These are phyloP conservation scores for Cremastobaeus sp. DNA, from an alignment of 2,888 invertebrate genomes.

Conservation along the genomic window DNA sequence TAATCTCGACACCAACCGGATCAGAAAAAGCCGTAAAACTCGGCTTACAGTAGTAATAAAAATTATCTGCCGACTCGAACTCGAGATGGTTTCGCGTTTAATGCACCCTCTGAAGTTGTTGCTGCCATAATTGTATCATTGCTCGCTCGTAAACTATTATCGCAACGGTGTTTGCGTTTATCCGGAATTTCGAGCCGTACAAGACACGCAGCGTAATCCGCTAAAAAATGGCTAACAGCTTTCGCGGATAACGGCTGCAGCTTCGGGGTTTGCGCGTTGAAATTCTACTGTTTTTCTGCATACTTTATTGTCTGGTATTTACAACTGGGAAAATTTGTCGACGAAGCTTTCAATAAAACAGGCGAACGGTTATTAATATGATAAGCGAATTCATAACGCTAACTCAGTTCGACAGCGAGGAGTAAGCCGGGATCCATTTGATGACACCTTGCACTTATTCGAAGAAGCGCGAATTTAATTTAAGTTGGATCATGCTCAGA, in stretches of 20 bases:
- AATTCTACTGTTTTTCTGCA: slow-evolving; percentile 2
- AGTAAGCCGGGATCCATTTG: neutral
- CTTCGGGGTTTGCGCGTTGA: too few species aligned
- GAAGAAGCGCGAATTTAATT: slow-evolving; percentile 22
- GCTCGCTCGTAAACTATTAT: slow-evolving; percentile 42
- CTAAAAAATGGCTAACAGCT: slow-evolving; percentile 13
- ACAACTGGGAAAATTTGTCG: neutral
- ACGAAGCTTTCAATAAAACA: too few species aligned
- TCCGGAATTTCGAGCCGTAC: slow-evolving; percentile 15
- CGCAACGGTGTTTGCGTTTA: slow-evolving; percentile 11
- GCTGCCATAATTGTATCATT: slow-evolving; percentile 45
- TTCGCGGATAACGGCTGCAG: neutral
- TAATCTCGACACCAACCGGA: slow-evolving; percentile 36
- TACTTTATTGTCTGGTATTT: slow-evolving; percentile 15
- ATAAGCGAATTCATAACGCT: slow-evolving; percentile 26
- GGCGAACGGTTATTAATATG: slow-evolving; percentile 19
- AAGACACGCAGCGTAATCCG: slow-evolving; percentile 5
- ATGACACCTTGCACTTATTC: neutral
- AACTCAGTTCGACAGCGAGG: slow-evolving; percentile 3
- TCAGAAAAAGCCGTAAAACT: slow-evolving; percentile 42
- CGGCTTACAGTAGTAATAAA: slow-evolving; percentile 43
- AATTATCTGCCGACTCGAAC: slow-evolving; percentile 34
- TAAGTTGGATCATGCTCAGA: slow-evolving; percentile 28
- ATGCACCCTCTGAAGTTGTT: slow-evolving; percentile 4
- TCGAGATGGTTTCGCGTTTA: slow-evolving; percentile 21